Base-by-base conservation (phyloP, 1,140 invertebrate species). In the Atta cephalotes region DNA sequence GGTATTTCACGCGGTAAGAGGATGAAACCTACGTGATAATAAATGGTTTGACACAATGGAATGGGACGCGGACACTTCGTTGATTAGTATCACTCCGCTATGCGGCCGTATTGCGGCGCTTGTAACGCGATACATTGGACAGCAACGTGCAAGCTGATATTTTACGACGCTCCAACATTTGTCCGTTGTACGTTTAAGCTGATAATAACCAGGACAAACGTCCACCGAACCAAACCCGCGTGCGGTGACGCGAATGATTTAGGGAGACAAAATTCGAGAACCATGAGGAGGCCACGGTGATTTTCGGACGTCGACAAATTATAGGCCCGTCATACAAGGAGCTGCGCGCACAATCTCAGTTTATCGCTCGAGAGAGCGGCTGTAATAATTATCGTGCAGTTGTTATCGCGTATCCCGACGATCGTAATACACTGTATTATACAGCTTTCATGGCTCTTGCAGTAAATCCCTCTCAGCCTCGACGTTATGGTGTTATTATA, bases 41-140 rank as follows among this genome's bases (percentile, higher is more conserved):
- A 91, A 91, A 91, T 90, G 89, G 89, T 91, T 90, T 90, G 89
- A 91, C 89, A 91, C 89, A 91, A 91, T 91, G 89, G 89, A 88
- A 90, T 88, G 89, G 89, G 89, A 86, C 87, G 89, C 89, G 87
- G 82, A 86, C 89, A 88, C 89, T 76, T n/a, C 72, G 86, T 76
- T 88, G 89, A 91, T 91, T 91, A 91, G 89, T 90, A 91, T 91
- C 89, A 78, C 81, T 78, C 63, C 60, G 62, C 25, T 62, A 51
- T 56, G 80, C 45, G 77, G 62, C 65, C 72, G 63, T 87, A 90
- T 90, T 89, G 87, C 79, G 79, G 76, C 51, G 79, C 49, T 85
- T 80, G 88, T 87, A 90, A 90, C 86, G 86, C 89, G 89, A 90
- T 85, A 84, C 51, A 58, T 4, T n/a, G 74, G 21, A 62, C 65